Conservation (phyloP, 2,797 vertebrate species). For the Halcyon smyrnensis region DNA sequence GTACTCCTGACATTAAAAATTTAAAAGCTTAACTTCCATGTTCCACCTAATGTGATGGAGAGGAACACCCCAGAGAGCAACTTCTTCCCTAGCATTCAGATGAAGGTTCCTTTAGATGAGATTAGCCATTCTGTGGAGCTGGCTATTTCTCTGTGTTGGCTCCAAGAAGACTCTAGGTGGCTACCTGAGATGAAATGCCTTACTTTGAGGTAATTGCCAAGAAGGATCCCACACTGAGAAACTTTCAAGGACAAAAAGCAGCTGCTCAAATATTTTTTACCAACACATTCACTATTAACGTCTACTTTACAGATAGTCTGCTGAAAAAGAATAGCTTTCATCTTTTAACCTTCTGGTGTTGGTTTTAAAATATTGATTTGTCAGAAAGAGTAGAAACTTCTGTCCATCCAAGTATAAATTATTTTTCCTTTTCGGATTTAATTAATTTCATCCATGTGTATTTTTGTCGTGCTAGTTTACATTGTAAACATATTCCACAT, state of each 20-base stretch:
- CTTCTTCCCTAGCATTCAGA: not conserved
- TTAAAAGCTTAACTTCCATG: not conserved
- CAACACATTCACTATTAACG: not conserved
- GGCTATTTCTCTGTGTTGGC: not conserved
- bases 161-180: not conserved
- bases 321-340: not conserved
- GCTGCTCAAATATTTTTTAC: not conserved
- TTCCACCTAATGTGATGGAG: not conserved
- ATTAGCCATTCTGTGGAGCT: not conserved
- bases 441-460: not conserved
- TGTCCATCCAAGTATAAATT: not conserved
- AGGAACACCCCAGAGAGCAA: not conserved
- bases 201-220: not conserved
- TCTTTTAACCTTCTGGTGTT: not conserved
- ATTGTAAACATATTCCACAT: not conserved
- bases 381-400: not conserved
- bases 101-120: not conserved
- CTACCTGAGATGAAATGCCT: not conserved
- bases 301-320: not conserved
- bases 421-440: not conserved
- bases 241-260: not conserved
- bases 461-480: not conserved
- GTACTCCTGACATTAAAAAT: not conserved
- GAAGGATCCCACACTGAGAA: not conserved
- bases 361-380: not conserved